Evolutionary conservation across 1,140 invertebrate genomes (phyloP), one percentile per base, ranked within the genome.

Genomic region (Drosophila arawakana): DNA sequence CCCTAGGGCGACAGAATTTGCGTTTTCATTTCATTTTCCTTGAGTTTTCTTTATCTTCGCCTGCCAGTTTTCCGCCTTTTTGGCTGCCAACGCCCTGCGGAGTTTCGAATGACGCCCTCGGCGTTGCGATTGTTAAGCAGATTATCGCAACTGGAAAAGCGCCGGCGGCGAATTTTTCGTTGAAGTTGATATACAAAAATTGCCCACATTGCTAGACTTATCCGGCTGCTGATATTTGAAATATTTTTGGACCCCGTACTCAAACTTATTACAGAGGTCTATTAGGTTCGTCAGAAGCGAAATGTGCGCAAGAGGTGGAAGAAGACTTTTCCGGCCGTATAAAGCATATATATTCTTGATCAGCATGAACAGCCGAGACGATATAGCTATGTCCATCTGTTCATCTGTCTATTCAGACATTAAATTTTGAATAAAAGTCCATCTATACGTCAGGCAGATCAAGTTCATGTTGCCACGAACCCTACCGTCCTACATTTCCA

Each of bases 81-180:
- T n/a, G 18, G 54, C 47, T 44, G 7, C 21, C 49, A 71, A 59
- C 67, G 69, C 60, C 67, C 72, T 47, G 58, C 61, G 54, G 58
- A 37, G 43, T 37, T 55, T 43, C 13, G 62, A 39, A 63, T 62
- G 18, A 39, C 62, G 34, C 72, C 71, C 62, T 67, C 30, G 46
- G 49, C 35, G 13, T 39, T 52, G 72, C 59, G 66, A 81, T 65
- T 82, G 69, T 60, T 76, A 78, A 78, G 60, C 35, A 80, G 81
- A 83, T 83, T 84, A 83, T 65, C 76, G 60, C 60, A 78, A 67
- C 80, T 83, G 76, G 67, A 75, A 63, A 78, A 21, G 57, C 66
- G 71, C 80, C 70, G 47, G 15, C 62, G 55, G 65, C 61, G 44
- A 37, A 46, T 65, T 49, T 73, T 13, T 43, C 39, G 25, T 72